Evolutionary conservation across 1,140 invertebrate species (phyloP), one percentile per base, ranked within the genome.

Genomic region (Theocolax elegans): DNA sequence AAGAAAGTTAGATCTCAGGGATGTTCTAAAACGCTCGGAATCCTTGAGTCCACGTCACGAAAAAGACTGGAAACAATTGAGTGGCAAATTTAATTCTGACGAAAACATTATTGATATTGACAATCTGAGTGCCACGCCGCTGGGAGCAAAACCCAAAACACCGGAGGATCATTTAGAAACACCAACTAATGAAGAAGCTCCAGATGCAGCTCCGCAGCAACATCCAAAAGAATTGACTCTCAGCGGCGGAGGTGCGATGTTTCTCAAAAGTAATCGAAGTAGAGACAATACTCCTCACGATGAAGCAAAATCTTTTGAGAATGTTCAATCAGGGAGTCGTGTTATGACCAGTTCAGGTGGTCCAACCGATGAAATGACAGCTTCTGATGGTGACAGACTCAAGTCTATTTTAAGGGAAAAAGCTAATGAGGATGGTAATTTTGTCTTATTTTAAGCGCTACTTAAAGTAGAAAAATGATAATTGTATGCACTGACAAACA

Each of bases 391-490:
- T 35, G 89, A 89, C 56, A 88, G 86, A 53, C 88, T 90, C 0
- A 92, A 91, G 78, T 89, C 92, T 3, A 93, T 93, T 64, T 79
- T 93, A 1, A 84, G 92, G 10, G 92, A 92, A 63, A 91, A 91
- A 71, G 86, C 86, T 44, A 77, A 85, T 10, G 90, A 90, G 58
- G 87, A 88, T 80, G 85, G 79, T 85, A 13, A 71, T 42, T 49
- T 65, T 17, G 31, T 42, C 2, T 38, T 58, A 40, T 17, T 35
- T 35, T n/a, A 44, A 15, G n/a, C n/a, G n/a, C n/a, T n/a, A n/a
- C n/a, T n/a, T n/a, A n/a, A n/a, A n/a, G n/a, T n/a, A n/a, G n/a
- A n/a, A n/a, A n/a, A n/a, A n/a, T n/a, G n/a, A n/a, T n/a, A n/a
- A n/a, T n/a, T n/a, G n/a, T n/a, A n/a, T n/a, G n/a, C n/a, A n/a